A percentile compares a stretch with the other conserved stretches of the same genome.
Evolutionary conservation across 2,113 vertebrate species (phyloP).

Genomic region (Anoura caudifer): DNA sequence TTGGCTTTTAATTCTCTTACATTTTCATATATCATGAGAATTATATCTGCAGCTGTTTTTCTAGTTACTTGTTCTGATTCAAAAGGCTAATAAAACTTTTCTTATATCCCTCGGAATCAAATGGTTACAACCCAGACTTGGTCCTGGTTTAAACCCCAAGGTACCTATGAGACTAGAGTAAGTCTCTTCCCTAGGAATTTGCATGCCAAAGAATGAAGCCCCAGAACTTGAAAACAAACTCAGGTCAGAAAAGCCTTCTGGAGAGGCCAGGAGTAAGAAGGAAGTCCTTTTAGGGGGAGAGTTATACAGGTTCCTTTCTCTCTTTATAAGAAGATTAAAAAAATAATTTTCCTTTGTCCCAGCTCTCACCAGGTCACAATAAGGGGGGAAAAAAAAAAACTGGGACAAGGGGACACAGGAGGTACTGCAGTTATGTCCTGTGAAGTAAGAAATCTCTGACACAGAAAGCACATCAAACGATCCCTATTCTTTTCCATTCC

Average conservation of each 20-base stretch:
- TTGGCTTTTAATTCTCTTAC: neutral
- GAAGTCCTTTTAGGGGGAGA: neutral
- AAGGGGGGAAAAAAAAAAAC: neutral
- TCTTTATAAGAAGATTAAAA: neutral
- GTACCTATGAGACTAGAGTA: neutral
- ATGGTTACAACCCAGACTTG: neutral
- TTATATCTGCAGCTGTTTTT: neutral
- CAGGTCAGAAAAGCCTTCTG: neutral
- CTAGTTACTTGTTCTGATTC: neutral
- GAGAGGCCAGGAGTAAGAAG: neutral
- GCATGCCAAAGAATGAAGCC: neutral
- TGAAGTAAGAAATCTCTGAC: neutral
- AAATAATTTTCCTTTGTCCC: neutral
- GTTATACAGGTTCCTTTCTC: neutral
- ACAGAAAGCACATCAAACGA: neutral
- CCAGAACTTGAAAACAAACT: neutral
- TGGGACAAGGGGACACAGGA: fast-evolving
- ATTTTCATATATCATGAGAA: neutral
- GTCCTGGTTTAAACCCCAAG: neutral
- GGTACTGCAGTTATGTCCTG: neutral
- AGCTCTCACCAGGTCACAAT: neutral
- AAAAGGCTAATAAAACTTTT: neutral
- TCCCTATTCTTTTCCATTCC: neutral
- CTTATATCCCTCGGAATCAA: neutral
- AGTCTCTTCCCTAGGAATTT: neutral